Base-by-base conservation (phyloP, 2,888 invertebrate species). In the Heliothis peltigera region DNA sequence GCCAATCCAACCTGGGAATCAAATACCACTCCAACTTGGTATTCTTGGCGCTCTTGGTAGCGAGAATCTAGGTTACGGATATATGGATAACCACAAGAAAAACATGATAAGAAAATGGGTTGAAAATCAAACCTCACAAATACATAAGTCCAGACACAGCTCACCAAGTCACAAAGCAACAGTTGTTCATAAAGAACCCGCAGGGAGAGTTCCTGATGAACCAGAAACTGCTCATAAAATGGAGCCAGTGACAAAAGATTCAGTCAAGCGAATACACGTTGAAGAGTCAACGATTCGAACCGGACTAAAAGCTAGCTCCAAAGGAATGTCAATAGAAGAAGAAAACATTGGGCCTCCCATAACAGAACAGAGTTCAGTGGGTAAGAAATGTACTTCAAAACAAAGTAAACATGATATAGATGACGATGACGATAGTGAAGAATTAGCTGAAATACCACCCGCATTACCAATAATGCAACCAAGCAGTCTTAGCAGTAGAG, bases 21-120 rank as follows among this genome's bases (percentile, higher is more conserved):
- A 89, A 49, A 65, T 92, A 54, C 91, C 92, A 43, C 85, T 93
- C 49, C 94, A 94, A 85, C 84, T 94, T 48, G 92, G 94, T 52
- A 80, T 95, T 18, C 89, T 95, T 54, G 90, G 92, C 55, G 87
- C 92, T 28, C 93, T 95, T 60, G 95, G 92, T 22, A 94, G 90
- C 74, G 95, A 96, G 79, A 94, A 91, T 49, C 82, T 95, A 59
- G 96, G 97, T 0, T 98, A 98, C 86, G 98, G 98, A 0, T 98
- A 98, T 84, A 98, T 98, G 98, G 98, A 98, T 84, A 97, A 96
- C 80, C 98, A 98, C 83, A 98, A 98, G 88, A 98, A 98, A 89
- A 97, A 97, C 81, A 98, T 98, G 98, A 98, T 98, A 56, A 95
- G 98, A 52, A 97, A 98, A 86, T 98, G 98, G 98, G 98, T 98